Evolutionary conservation across 2,113 vertebrate genomes (phyloP).

Genomic region (Sylvicapra grimmia): DNA sequence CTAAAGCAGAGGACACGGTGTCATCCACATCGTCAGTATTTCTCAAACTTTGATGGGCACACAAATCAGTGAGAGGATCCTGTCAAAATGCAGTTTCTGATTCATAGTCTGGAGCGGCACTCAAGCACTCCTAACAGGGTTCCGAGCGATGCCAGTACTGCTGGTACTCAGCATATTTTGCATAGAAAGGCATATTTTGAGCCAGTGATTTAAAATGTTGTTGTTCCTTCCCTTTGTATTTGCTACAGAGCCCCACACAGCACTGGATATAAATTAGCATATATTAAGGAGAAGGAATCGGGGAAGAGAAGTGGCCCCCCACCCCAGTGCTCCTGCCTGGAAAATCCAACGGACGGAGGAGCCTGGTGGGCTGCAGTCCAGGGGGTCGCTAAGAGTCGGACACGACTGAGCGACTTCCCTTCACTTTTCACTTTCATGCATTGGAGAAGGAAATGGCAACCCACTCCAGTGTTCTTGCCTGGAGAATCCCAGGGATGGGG

Average conservation of each 20-base stretch:
- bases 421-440: too few relatives aligned
- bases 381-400: too few relatives aligned
- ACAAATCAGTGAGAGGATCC: background rate
- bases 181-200: background rate
- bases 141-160: background rate
- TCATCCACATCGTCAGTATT: background rate
- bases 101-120: background rate
- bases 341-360: too few relatives aligned
- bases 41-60: background rate
- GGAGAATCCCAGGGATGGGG: too few relatives aligned
- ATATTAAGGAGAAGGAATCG: background rate
- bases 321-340: too few relatives aligned
- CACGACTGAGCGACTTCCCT: too few relatives aligned
- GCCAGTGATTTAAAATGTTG: background rate
- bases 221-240: background rate
- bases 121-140: background rate
- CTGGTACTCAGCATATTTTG: background rate
- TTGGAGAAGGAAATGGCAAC: too few relatives aligned
- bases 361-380: too few relatives aligned
- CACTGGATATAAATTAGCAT: background rate
- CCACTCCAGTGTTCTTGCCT: too few relatives aligned
- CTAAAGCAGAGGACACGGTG: background rate
- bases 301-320: too few relatives aligned
- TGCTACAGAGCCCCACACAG: background rate
- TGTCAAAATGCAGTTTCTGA: constrained; percentile 17